Base-by-base conservation (phyloP, 2,113 vertebrate genomes). In the Vidua chalybeata region DNA sequence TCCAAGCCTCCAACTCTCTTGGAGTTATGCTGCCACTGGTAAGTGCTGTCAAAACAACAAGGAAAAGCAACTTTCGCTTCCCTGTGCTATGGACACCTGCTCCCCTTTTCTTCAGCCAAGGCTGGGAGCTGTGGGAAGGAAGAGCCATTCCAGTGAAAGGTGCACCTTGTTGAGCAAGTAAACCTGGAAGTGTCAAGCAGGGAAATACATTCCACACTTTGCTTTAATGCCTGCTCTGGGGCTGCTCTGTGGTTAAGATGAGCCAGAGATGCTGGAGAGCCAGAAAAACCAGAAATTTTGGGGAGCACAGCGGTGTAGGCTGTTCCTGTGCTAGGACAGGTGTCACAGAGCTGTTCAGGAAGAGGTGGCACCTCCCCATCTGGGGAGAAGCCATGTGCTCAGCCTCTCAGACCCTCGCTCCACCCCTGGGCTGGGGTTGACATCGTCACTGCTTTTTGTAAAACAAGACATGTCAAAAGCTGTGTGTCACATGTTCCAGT, bases 21-120 rank as follows among this genome's bases (percentile, higher is more conserved):
- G 2, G 31, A 23, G 15, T 41, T 55, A 16, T 1, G 2, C 30
- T 72, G 39, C 30, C 48, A 10, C 12, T 1, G 1, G 4, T 39
- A 48, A 73, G 6, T n/a, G 16, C 33, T 77, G 41, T 15, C 27
- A 77, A 68, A 76, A 22, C 27, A 51, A 51, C 11, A 27, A 43
- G n/a, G 37, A 91, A 69, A 79, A 86, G 10, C 2, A 7, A 4
- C 11, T 87, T 49, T 7, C 12, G 11, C 6, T 41, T 84, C 37
- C n/a, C 15, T 74, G 27, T 56, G 55, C 37, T 84, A 20, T 45
- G 27, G 35, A 20, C 15, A 69, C 3, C 19, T 61, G 41, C 6
- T 68, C 17, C 8, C 22, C 6, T 81, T 68, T 76, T 14, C 45
- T 68, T 52, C 45, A 63, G 27, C 19, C 51, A 45, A 19, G 46